These are phyloP conservation scores for Atrichornis clamosus DNA, from an alignment of 2,113 vertebrate species.

Conservation along the genomic window DNA sequence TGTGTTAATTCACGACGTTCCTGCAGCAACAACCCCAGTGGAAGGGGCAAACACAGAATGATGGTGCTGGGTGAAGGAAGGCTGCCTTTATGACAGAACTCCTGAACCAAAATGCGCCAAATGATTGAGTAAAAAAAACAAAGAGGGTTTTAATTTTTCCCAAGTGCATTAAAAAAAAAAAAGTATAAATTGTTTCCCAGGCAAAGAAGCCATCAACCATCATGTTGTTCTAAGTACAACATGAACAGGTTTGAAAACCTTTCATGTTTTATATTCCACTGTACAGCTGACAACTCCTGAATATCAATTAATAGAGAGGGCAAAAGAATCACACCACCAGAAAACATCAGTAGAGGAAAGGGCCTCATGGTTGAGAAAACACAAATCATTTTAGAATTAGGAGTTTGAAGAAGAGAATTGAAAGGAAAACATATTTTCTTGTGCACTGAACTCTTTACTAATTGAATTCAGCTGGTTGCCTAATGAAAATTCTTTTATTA, in stretches of 20 bases:
- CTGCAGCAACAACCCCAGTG: neutral
- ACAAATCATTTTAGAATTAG: neutral
- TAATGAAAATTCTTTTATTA: slow-evolving; percentile 8
- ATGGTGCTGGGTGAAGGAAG: neutral
- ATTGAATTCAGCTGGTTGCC: slow-evolving; percentile 24
- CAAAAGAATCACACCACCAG: slow-evolving; percentile 28
- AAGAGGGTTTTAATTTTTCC: neutral
- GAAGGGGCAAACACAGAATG: neutral
- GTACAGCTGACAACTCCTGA: neutral
- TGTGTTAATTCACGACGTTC: neutral
- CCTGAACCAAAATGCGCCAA: neutral
- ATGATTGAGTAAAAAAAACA: neutral
- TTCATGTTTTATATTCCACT: neutral
- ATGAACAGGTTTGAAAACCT: neutral
- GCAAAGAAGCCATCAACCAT: neutral
- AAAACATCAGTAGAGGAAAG: slow-evolving; percentile 18
- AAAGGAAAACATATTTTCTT: slow-evolving; percentile 51
- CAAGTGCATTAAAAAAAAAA: neutral
- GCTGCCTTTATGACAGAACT: neutral
- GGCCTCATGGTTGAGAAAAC: slow-evolving; percentile 15
- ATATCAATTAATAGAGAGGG: neutral
- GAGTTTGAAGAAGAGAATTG: neutral
- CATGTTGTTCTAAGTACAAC: neutral
- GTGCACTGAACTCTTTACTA: slow-evolving; percentile 32
- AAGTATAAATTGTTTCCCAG: neutral